Conservation (phyloP, 2,888 invertebrate species). For the Mamestra brassicae region DNA sequence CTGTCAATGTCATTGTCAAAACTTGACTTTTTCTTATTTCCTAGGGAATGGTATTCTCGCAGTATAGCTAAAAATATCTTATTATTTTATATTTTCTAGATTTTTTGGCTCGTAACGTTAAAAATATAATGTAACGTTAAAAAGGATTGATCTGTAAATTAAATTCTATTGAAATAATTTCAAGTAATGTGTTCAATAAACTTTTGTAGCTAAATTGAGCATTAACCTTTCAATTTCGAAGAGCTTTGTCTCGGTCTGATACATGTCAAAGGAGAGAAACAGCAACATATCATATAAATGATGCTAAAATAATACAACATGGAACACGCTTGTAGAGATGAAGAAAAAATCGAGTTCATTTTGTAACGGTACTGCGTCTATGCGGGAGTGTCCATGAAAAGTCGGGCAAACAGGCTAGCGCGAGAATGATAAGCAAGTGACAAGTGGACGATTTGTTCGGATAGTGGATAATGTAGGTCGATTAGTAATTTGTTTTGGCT, state of each 20-base stretch:
- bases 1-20: constrained; percentile 32
- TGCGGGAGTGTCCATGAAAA: constrained; percentile 88
- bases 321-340: constrained; percentile 63
- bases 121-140: too few species aligned
- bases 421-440: constrained; percentile 89
- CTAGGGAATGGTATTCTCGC: constrained; percentile 44
- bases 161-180: not conserved
- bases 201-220: not conserved
- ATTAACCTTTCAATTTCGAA: not conserved
- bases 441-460: constrained; percentile 82
- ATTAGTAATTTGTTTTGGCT: constrained; percentile 85
- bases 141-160: not conserved
- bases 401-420: constrained; percentile 80
- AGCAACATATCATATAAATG: constrained; percentile 30
- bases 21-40: constrained; percentile 21
- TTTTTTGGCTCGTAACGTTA: not conserved
- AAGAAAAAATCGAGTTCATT: constrained; percentile 78
- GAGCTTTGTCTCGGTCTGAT: constrained; percentile 48
- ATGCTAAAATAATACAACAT: constrained; percentile 33
- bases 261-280: constrained; percentile 27
- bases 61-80: not conserved
- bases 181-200: not conserved
- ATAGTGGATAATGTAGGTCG: constrained; percentile 88
- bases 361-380: constrained; percentile 88
- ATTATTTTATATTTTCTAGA: not conserved